Evolutionary conservation across 2,888 invertebrate species (phyloP), one percentile per base, ranked within the genome.

Genomic region (Parnassius apollo): DNA sequence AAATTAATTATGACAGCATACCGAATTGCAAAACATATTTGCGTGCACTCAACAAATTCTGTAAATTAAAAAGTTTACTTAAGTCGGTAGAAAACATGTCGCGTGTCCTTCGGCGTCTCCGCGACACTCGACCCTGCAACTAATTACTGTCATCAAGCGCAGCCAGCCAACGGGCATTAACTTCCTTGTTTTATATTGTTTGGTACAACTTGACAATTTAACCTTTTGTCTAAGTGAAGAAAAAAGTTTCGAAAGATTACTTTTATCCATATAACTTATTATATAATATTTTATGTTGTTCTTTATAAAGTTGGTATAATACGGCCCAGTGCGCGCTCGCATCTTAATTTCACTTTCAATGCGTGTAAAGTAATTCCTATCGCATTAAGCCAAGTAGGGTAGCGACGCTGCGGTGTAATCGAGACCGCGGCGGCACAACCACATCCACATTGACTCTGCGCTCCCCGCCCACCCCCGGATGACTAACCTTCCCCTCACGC

Each of bases 81-180:
- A 13, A 49, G 13, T 7, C 44, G 4, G n/a, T 12, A 9, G 49
- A 9, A n/a, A 13, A 51, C 51, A 25, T 22, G 51, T 51, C 51
- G 11, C 25, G 22, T 51, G 51, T 13, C 35, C 25, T 7, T 9
- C 50, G 50, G 18, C 18, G 9, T 50, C 10, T 51, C 51, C 55
- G 45, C 44, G 18, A 18, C 46, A 44, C 56, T 54, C 44, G 42
- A 53, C 53, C 53, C 42, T 49, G 13, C 49, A 7, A 13, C 4
- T 49, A 13, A 49, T 49, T 49, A 49, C 49, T 18, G 13, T 9
- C 49, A 49, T n/a, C 49, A 13, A 49, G 49, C 13, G 49, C 49
- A 49, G 49, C 49, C 49, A 49, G 49, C 49, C 49, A 49, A 7
- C 49, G 9, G 49, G 13, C 49, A 49, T 49, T 13, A 49, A 12